phyloP scores from a whole-genome alignment of 1,140 invertebrate genomes.

The Cyclina sinensis region DNA sequence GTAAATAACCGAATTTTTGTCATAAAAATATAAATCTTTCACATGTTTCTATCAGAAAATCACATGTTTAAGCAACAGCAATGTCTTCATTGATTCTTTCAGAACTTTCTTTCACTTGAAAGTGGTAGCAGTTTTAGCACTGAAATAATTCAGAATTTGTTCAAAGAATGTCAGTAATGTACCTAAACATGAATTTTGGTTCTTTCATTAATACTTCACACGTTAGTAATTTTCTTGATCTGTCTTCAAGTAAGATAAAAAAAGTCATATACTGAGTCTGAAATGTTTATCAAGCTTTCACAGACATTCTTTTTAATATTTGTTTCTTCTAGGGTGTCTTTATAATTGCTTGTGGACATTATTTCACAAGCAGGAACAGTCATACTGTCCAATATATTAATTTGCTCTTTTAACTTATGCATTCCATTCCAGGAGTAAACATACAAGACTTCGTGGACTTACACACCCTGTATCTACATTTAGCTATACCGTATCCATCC shows the following conservation, averaged over 20 bases:
- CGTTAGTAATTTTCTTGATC: neutral
- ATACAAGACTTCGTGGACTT: neutral
- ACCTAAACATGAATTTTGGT: neutral
- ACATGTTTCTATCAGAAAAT: too few species aligned
- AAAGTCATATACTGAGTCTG: conserved; percentile 19
- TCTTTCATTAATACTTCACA: neutral
- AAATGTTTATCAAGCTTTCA: conserved; percentile 21
- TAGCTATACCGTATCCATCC: conserved; percentile 23
- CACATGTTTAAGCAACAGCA: too few species aligned
- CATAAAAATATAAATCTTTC: neutral
- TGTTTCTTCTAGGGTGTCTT: conserved; percentile 5
- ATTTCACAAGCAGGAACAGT: neutral
- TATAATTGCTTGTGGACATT: neutral
- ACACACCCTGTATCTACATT: conserved; percentile 22
- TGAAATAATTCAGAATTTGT: too few species aligned
- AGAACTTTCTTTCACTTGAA: too few species aligned
- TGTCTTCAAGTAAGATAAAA: neutral
- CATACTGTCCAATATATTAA: neutral
- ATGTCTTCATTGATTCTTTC: too few species aligned
- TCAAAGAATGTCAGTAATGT: neutral
- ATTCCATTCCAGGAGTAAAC: conserved; percentile 51
- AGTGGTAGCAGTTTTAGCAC: too few species aligned
- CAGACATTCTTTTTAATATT: neutral
- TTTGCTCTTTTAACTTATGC: neutral
- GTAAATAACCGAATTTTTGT: conserved; percentile 35